Evolutionary conservation across 2,888 invertebrate genomes (phyloP).

Genomic region (Conchocele bisecta): DNA sequence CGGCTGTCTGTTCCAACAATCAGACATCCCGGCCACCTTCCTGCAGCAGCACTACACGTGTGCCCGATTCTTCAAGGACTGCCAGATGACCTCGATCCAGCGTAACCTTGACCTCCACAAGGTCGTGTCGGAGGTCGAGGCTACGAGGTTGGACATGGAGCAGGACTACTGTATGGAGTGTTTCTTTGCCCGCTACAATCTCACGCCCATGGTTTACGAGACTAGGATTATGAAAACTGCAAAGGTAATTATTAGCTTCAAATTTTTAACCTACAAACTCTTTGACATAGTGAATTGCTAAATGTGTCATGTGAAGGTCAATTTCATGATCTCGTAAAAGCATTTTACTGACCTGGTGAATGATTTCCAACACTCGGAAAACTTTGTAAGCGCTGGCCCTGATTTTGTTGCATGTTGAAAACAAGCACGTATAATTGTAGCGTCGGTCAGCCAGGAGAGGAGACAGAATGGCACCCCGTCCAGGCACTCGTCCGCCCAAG

Average conservation of each 20-base stretch:
- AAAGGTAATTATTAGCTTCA: constrained; percentile 35
- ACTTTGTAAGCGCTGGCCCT: too few relatives aligned
- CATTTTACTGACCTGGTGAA: background rate
- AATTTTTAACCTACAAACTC: background rate
- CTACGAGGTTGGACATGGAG: constrained; percentile 38
- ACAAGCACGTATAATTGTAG: too few relatives aligned
- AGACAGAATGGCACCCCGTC: too few relatives aligned
- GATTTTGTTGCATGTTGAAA: too few relatives aligned
- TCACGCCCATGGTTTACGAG: constrained; percentile 41
- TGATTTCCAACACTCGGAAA: too few relatives aligned
- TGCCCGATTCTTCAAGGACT: constrained; percentile 62
- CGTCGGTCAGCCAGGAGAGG: too few relatives aligned
- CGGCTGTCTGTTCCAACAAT: constrained; percentile 37
- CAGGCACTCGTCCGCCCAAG: too few relatives aligned
- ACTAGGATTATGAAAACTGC: constrained; percentile 47
- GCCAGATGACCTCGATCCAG: constrained; percentile 69
- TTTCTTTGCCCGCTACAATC: constrained; percentile 51
- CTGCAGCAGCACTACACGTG: constrained; percentile 64
- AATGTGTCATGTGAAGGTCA: too few relatives aligned
- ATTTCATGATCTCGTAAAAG: too few relatives aligned
- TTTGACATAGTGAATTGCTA: too few relatives aligned
- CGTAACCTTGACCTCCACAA: constrained; percentile 68
- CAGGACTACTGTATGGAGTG: constrained; percentile 61
- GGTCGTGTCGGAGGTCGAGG: constrained; percentile 42
- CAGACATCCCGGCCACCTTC: constrained; percentile 66